Evolutionary conservation across 2,113 vertebrate genomes (phyloP).

Genomic region (Junco hyemalis): DNA sequence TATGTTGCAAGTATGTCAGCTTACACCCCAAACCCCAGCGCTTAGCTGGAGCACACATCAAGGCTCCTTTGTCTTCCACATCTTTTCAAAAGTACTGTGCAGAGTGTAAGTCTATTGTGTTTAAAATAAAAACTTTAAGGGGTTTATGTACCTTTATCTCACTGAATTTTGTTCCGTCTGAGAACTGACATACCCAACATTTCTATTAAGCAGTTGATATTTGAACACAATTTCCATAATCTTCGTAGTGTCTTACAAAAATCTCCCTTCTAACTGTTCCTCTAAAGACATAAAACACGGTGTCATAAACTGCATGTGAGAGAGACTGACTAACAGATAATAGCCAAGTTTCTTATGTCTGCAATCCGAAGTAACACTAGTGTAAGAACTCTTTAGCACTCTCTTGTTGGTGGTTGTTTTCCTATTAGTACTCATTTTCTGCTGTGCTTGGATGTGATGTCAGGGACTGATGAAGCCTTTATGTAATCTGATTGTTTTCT

Average conservation of each 20-base stretch:
- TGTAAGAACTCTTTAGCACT: not conserved
- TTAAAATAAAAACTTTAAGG: not conserved
- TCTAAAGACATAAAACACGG: not conserved
- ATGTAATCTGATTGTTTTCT: not conserved
- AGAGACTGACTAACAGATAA: not conserved
- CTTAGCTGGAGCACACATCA: not conserved
- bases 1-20: not conserved
- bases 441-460: not conserved
- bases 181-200: not conserved
- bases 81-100: not conserved
- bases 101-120: not conserved
- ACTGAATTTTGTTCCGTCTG: not conserved
- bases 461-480: not conserved
- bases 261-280: not conserved
- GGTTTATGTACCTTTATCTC: not conserved
- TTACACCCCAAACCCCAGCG: not conserved
- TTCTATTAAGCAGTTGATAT: slow-evolving; percentile 8
- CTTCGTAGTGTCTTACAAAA: not conserved
- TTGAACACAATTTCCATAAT: not conserved
- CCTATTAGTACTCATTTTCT: not conserved
- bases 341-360: not conserved
- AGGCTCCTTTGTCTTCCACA: not conserved
- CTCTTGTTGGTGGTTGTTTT: not conserved
- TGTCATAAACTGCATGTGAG: not conserved
- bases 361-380: not conserved